These are phyloP conservation scores for Iselma pallidipennis DNA, from an alignment of 2,888 invertebrate species.

Conservation along the genomic window DNA sequence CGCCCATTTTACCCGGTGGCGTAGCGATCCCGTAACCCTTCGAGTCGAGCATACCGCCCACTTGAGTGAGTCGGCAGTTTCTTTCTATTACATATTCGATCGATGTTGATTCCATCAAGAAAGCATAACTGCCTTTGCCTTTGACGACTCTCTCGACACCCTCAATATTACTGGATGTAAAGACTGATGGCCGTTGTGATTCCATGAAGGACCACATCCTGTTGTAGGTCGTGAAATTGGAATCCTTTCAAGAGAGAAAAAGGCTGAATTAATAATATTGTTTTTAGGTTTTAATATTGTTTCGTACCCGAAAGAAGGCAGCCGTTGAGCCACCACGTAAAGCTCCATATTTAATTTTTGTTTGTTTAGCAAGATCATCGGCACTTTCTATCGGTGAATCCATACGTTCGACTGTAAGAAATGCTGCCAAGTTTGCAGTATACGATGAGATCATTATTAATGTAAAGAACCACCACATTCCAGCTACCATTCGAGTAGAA, in stretches of 20 bases:
- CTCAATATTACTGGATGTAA: constrained; percentile 82
- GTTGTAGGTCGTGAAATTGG: constrained; percentile 91
- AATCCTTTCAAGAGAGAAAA: constrained; percentile 66
- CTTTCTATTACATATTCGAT: constrained; percentile 93
- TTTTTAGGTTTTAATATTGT: not conserved
- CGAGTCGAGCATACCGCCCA: constrained; percentile 89
- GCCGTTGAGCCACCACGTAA: constrained; percentile 92
- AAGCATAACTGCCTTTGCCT: constrained; percentile 88
- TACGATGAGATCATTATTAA: constrained; percentile 96
- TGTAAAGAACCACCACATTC: constrained; percentile 96
- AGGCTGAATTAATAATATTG: not conserved
- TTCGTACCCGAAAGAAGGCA: constrained; percentile 85
- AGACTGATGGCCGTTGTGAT: constrained; percentile 83
- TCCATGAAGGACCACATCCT: constrained; percentile 97
- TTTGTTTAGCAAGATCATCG: constrained; percentile 95
- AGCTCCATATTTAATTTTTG: constrained; percentile 96
- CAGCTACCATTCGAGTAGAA: constrained; percentile 86
- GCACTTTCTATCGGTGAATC: constrained; percentile 94
- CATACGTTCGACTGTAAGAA: constrained; percentile 90
- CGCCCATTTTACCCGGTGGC: constrained; percentile 75
- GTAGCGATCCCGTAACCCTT: constrained; percentile 96
- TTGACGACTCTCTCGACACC: constrained; percentile 89
- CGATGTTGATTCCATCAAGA: constrained; percentile 96
- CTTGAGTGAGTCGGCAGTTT: constrained; percentile 87
- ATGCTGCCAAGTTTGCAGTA: constrained; percentile 94